Evolutionary conservation across 30 jellyfish, hydroid and myxozoan genomes (phyloP).

Genomic region (Cassiopea xamachana): DNA sequence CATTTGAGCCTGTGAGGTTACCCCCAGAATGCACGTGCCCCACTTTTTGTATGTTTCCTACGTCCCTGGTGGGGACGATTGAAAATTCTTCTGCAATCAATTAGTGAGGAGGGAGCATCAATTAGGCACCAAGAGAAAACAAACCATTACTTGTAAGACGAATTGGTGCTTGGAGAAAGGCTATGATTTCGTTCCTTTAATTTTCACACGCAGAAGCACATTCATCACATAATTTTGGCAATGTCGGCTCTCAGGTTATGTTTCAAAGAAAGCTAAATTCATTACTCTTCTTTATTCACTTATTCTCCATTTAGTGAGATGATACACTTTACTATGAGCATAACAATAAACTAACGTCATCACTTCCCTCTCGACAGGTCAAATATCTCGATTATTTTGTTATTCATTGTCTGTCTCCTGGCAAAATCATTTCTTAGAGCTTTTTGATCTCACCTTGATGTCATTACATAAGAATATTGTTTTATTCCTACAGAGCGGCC

Average conservation of each 20-base stretch:
- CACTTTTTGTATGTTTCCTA: no score
- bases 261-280: background rate
- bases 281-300: background rate
- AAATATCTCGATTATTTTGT: background rate
- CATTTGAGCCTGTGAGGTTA: no score
- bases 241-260: background rate
- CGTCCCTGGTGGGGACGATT: no score
- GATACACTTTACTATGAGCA: background rate
- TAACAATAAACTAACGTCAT: slow-evolving; percentile 3
- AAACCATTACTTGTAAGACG: no score
- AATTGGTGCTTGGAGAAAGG: no score
- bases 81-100: no score
- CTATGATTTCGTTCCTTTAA: no score
- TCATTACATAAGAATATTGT: background rate
- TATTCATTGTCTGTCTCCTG: background rate
- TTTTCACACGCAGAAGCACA: no score
- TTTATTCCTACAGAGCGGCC: background rate
- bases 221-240: background rate
- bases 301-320: background rate
- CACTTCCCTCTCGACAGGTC: background rate
- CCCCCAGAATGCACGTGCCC: no score
- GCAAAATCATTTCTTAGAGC: background rate
- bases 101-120: no score
- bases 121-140: no score
- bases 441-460: background rate